These are phyloP conservation scores for Thereuonema tuberculata DNA, from an alignment of 1,140 invertebrate genomes.

Conservation along the genomic window DNA sequence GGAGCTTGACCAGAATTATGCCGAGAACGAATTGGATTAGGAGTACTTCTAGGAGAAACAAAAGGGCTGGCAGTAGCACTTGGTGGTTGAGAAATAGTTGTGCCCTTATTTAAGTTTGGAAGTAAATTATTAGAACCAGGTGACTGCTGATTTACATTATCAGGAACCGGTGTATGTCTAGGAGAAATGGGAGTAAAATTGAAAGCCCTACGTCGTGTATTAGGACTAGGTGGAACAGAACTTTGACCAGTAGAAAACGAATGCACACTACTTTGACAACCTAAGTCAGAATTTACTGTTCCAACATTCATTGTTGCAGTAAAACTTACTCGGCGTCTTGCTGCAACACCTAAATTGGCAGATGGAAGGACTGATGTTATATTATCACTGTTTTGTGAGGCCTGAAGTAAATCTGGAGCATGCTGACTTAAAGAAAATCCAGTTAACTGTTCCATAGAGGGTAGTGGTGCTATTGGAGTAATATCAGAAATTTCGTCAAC, in stretches of 20 bases:
- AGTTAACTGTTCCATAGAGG: neutral
- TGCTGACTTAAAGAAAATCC: neutral
- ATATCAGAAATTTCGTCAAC: no score
- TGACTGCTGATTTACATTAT: no score
- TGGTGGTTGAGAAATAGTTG: constrained; percentile 20
- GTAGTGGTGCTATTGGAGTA: no score
- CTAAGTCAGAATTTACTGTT: no score
- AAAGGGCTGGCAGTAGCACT: constrained; percentile 56
- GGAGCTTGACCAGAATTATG: constrained; percentile 31
- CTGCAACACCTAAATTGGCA: neutral
- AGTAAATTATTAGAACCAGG: constrained; percentile 7
- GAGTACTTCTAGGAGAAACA: constrained; percentile 64
- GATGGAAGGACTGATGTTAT: neutral
- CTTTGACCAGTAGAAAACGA: no score
- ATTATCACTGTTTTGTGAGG: neutral
- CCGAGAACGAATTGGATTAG: constrained; percentile 37
- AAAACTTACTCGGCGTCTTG: constrained; percentile 2
- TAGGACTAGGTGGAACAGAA: constrained; percentile 42
- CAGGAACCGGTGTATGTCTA: constrained; percentile 33
- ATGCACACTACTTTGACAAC: neutral
- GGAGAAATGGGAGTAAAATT: constrained; percentile 72
- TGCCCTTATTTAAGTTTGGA: neutral
- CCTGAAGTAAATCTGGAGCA: neutral
- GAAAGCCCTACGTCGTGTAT: constrained; percentile 54
- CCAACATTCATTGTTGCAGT: no score